These are phyloP conservation scores for Macrotus californicus DNA, from an alignment of 2,113 vertebrate genomes.

Conservation along the genomic window DNA sequence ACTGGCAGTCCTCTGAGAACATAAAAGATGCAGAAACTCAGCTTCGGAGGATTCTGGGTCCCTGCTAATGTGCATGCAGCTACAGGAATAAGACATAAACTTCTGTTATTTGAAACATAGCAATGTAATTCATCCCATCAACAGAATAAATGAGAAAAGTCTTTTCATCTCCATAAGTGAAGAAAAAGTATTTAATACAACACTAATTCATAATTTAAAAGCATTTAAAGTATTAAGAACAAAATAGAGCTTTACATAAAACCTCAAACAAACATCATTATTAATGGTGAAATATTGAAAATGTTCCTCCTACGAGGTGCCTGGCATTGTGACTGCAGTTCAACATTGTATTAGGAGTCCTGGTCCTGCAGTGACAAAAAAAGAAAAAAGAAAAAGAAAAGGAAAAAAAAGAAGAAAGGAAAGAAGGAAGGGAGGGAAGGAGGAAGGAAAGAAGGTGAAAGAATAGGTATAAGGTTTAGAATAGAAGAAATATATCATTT, in stretches of 20 bases:
- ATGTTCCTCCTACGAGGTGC: background rate
- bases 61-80: background rate
- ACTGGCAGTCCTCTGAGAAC: background rate
- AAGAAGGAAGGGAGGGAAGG: rapidly evolving
- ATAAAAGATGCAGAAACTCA: background rate
- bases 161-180: background rate
- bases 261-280: background rate
- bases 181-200: background rate
- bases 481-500: background rate
- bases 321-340: background rate
- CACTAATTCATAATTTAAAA: background rate
- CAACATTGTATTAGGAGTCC: background rate
- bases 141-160: background rate
- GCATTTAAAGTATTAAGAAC: background rate
- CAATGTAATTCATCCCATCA: background rate
- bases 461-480: background rate
- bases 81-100: background rate
- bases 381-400: no score
- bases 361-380: background rate
- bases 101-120: background rate
- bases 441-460: no score
- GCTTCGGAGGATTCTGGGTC: background rate
- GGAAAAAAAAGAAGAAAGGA: no score
- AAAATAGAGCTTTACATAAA: background rate
- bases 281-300: background rate